A percentile compares a stretch with the other conserved stretches of the same genome.
Evolutionary conservation across 2,888 invertebrate species (phyloP).

Genomic region (Cosmorhoe ocellata): DNA sequence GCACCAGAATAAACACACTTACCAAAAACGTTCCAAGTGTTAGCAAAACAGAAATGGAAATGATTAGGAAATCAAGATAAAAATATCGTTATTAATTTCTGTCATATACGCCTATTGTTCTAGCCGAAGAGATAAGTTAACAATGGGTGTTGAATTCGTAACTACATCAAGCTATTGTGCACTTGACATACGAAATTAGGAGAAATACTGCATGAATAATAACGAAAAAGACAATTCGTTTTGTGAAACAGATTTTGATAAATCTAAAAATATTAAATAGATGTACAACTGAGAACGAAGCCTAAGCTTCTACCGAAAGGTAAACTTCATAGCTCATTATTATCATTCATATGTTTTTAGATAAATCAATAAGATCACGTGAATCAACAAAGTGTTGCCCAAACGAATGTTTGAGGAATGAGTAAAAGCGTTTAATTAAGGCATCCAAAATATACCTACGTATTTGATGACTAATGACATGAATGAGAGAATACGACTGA

Average conservation of each 20-base stretch:
- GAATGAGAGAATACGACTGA: slow-evolving; percentile 10
- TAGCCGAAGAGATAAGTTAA: slow-evolving; percentile 47
- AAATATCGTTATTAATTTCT: slow-evolving; percentile 38
- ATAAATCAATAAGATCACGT: too few species aligned
- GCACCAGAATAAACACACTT: slow-evolving; percentile 53
- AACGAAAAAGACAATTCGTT: too few species aligned
- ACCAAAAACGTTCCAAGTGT: slow-evolving; percentile 62
- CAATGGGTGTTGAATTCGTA: slow-evolving; percentile 46
- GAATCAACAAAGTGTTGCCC: too few species aligned
- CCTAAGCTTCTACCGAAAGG: too few species aligned
- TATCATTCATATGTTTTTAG: too few species aligned
- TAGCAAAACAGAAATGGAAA: slow-evolving; percentile 61
- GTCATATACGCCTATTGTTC: slow-evolving; percentile 51
- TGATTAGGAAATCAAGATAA: slow-evolving; percentile 49
- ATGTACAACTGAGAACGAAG: too few species aligned
- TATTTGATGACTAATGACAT: slow-evolving; percentile 14
- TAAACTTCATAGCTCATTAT: too few species aligned
- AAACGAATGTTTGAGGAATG: too few species aligned
- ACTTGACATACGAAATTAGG: slow-evolving; percentile 52
- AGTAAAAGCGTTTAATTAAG: too few species aligned
- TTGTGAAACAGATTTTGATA: too few species aligned
- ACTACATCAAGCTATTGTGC: slow-evolving; percentile 37
- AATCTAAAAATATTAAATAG: too few species aligned
- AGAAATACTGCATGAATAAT: slow-evolving; percentile 2
- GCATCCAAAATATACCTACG: too few species aligned